Base-by-base conservation (phyloP, 2,888 invertebrate species). In the Brachypterus glaber region DNA sequence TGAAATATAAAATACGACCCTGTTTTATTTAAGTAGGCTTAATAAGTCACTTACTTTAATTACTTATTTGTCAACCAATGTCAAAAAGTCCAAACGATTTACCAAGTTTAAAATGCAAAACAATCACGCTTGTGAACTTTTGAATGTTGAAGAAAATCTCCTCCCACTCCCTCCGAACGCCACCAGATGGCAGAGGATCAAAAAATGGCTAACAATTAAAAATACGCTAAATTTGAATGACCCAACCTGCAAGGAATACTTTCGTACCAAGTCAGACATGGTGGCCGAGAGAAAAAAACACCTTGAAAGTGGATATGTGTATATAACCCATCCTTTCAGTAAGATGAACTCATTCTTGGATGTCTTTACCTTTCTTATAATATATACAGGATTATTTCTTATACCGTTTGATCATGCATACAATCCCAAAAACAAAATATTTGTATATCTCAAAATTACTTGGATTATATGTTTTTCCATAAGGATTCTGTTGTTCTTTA, bases 251-350 rank as follows among this genome's bases (percentile, higher is more conserved):
- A 27, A 27, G 12, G 12, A 13, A 11, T 27, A 9, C 12, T 27
- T 27, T 11, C 4, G 8, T 5, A 11, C 8, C 12, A 5, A 13
- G 12, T 4, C 7, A 9, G 27, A 27, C 12, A 45, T 48, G 43
- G 27, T 44, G n/a, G 15, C 17, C 4, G 51, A 51, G 33, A 47
- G 45, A 35, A 46, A 39, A 34, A 26, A 48, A 12, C 47, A 51
- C 34, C 36, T 36, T n/a, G 35, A 24, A 17, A 36, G 31, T 9
- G 14, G 16, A 3, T 7, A 43, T 30, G n/a, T 35, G 3, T 46
- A 26, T 37, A 43, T 53, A 15, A 52, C 51, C 17, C 53, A 53
- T 34, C 53, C 53, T 1, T 47, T 53, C 35, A 53, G 53, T 33
- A 42, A n/a, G 13, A 18, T 49, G 24, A 45, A 43, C 30, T 30